Evolutionary conservation across 2,113 vertebrate genomes (phyloP).

Genomic region (Periophthalmodon schlosseri): DNA sequence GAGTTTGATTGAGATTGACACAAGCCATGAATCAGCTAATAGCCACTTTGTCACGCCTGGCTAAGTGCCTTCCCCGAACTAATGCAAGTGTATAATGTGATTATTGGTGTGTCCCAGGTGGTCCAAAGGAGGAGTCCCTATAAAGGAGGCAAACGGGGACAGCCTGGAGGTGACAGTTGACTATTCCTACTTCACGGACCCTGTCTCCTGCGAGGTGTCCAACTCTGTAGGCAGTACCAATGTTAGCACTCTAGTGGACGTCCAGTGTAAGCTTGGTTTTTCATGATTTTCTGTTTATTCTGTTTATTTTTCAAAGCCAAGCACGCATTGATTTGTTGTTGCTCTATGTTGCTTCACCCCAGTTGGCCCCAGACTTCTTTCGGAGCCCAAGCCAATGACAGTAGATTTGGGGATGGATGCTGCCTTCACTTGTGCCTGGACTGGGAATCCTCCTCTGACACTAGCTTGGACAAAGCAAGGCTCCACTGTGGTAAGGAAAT

Average conservation of each 20-base stretch:
- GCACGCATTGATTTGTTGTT: slow-evolving; percentile 33
- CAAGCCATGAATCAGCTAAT: slow-evolving; percentile 57
- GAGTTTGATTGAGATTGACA: slow-evolving; percentile 64
- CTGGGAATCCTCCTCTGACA: slow-evolving; percentile 86
- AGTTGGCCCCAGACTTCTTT: slow-evolving; percentile 87
- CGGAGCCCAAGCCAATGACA: slow-evolving; percentile 80
- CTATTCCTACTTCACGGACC: slow-evolving; percentile 88
- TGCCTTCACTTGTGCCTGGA: slow-evolving; percentile 87
- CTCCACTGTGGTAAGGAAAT: slow-evolving; percentile 80
- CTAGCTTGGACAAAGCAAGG: slow-evolving; percentile 88
- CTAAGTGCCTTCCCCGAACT: slow-evolving; percentile 39
- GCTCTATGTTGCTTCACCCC: slow-evolving; percentile 30
- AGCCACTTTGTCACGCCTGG: slow-evolving; percentile 46
- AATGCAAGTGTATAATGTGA: slow-evolving; percentile 50
- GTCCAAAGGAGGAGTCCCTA: slow-evolving; percentile 86
- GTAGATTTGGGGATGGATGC: slow-evolving; percentile 86
- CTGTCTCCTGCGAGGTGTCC: slow-evolving; percentile 89
- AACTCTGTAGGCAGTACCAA: slow-evolving; percentile 90
- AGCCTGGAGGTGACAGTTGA: slow-evolving; percentile 86
- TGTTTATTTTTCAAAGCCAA: slow-evolving; percentile 19
- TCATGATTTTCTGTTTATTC: slow-evolving; percentile 11
- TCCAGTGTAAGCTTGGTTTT: slow-evolving; percentile 82
- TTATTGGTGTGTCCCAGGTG: slow-evolving; percentile 75
- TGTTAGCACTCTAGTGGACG: slow-evolving; percentile 88
- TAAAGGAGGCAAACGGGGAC: slow-evolving; percentile 85